Conservation (phyloP, 1,140 invertebrate species). For the Danaus plexippus region DNA sequence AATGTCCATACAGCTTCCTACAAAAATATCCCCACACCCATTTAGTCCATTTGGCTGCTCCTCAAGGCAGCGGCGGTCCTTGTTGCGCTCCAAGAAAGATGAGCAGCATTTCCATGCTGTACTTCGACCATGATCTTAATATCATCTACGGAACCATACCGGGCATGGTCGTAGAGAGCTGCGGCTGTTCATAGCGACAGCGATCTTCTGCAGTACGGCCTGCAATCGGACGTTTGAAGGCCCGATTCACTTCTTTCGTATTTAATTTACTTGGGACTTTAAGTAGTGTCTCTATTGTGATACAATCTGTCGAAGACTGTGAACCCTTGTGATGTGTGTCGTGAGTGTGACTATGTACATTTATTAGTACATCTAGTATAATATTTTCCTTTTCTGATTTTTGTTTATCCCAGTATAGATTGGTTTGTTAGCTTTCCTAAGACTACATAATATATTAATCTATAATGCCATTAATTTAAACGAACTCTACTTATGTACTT, state of each 20-base stretch:
- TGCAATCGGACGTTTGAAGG: slow-evolving; percentile 9
- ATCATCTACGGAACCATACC: slow-evolving; percentile 91
- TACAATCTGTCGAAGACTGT: slow-evolving; percentile 59
- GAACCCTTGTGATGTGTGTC: slow-evolving; percentile 54
- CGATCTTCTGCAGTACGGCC: slow-evolving; percentile 19
- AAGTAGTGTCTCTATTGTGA: slow-evolving; percentile 50
- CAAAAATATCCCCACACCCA: slow-evolving; percentile 96
- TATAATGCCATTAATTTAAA: slow-evolving; percentile 5
- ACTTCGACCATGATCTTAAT: slow-evolving; percentile 90
- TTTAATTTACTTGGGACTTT: slow-evolving; percentile 25
- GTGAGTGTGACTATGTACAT: slow-evolving; percentile 51
- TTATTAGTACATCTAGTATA: slow-evolving; percentile 39
- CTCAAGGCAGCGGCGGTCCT: slow-evolving; percentile 80
- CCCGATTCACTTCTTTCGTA: slow-evolving; percentile 7
- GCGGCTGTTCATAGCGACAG: slow-evolving; percentile 86
- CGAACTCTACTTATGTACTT: slow-evolving; percentile 18
- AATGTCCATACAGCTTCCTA: slow-evolving; percentile 92
- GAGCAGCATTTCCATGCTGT: slow-evolving; percentile 92
- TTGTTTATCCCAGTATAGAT: slow-evolving; percentile 11
- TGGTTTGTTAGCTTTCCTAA: slow-evolving; percentile 3
- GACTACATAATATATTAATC: slow-evolving; percentile 1
- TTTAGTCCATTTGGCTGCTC: slow-evolving; percentile 84
- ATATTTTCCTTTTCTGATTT: slow-evolving; percentile 19
- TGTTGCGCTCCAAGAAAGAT: slow-evolving; percentile 93
- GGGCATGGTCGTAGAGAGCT: slow-evolving; percentile 94